These are phyloP conservation scores for Zaprionus nigranus DNA, from an alignment of 1,140 invertebrate species.

Conservation along the genomic window DNA sequence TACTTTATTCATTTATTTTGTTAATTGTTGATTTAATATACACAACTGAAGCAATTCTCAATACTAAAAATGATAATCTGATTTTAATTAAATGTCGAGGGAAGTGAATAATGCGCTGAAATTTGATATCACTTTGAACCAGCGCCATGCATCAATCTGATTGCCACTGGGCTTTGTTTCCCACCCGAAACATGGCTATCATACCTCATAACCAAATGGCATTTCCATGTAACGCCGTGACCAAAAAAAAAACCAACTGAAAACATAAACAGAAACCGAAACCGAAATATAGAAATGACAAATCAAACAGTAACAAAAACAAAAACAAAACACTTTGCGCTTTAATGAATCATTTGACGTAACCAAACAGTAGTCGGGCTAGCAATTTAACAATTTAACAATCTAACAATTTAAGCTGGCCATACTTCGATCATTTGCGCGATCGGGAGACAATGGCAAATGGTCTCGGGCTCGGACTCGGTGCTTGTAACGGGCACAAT, in stretches of 20 bases:
- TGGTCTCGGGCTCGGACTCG: neutral
- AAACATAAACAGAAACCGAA: slow-evolving; percentile 2
- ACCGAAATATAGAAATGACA: slow-evolving; percentile 18
- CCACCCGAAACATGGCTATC: neutral
- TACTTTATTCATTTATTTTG: too few species aligned
- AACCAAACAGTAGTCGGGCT: slow-evolving; percentile 73
- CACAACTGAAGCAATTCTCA: neutral
- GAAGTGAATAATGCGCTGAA: neutral
- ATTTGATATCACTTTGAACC: slow-evolving; percentile 24
- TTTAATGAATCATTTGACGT: slow-evolving; percentile 68
- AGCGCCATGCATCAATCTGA: slow-evolving; percentile 12
- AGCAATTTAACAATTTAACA: slow-evolving; percentile 59
- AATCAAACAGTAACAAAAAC: slow-evolving; percentile 27
- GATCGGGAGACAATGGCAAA: slow-evolving; percentile 19
- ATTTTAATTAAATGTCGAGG: neutral
- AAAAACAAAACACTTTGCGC: slow-evolving; percentile 60
- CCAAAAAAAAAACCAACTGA: neutral
- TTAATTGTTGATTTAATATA: too few species aligned
- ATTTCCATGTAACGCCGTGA: slow-evolving; percentile 59
- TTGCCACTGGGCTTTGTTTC: slow-evolving; percentile 37
- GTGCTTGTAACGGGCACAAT: neutral
- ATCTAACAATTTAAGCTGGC: slow-evolving; percentile 69
- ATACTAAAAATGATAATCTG: neutral
- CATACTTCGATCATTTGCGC: slow-evolving; percentile 58
- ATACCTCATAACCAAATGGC: slow-evolving; percentile 49